Percentiles rank a stretch among this genome's conserved stretches.
These are phyloP conservation scores for Aphelinus atriplicis DNA, from an alignment of 1,140 invertebrate species.

Conservation along the genomic window DNA sequence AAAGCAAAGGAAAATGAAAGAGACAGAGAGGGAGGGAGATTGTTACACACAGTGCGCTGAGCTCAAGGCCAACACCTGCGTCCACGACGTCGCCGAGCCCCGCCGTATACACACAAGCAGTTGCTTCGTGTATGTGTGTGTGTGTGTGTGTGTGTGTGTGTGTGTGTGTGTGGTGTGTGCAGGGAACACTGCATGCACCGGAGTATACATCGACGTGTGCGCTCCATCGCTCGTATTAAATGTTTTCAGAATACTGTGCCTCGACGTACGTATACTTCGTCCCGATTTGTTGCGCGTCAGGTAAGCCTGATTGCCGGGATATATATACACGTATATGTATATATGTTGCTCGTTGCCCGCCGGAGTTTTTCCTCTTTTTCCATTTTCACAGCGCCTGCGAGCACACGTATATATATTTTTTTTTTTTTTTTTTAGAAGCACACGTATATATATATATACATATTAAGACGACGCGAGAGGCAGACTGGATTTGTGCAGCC, in stretches of 20 bases:
- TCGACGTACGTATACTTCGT: not conserved
- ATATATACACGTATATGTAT: slow-evolving; percentile 2
- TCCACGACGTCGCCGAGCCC: not conserved
- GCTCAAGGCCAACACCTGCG: slow-evolving; percentile 38
- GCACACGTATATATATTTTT: too few relatives aligned
- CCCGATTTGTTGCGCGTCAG: slow-evolving; percentile 23
- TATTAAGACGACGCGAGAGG: not conserved
- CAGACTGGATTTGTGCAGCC: slow-evolving; percentile 35
- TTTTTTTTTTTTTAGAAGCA: too few relatives aligned
- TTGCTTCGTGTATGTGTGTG: too few relatives aligned
- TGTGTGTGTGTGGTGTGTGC: too few relatives aligned
- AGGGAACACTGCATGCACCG: too few relatives aligned
- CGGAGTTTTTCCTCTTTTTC: not conserved
- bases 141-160: too few relatives aligned
- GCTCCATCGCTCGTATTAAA: not conserved
- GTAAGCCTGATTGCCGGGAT: not conserved
- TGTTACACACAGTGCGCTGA: slow-evolving; percentile 8
- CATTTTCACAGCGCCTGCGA: too few relatives aligned
- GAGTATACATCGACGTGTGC: too few relatives aligned
- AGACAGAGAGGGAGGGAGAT: slow-evolving; percentile 4
- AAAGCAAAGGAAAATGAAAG: not conserved
- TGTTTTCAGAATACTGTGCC: not conserved
- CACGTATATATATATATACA: too few relatives aligned
- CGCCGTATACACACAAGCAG: too few relatives aligned
- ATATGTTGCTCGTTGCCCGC: not conserved